A percentile compares a stretch with the other conserved stretches of the same genome.
Conservation (phyloP, 2,797 vertebrate species). For the Pteropus rufus region DNA sequence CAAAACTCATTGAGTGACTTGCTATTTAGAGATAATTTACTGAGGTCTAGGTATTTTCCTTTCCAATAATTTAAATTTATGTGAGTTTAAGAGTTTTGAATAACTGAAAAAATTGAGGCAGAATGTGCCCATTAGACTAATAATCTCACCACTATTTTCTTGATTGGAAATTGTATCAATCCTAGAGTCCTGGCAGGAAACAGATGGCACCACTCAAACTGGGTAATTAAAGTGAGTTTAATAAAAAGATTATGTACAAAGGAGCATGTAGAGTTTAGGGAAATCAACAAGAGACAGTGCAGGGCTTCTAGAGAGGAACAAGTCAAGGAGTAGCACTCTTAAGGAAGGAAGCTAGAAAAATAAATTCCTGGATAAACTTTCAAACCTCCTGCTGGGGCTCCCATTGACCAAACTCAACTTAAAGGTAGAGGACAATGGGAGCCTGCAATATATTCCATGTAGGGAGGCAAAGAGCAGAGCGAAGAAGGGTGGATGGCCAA, state of each 20-base stretch:
- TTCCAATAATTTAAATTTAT: slow-evolving; percentile 55
- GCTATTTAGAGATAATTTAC: slow-evolving; percentile 30
- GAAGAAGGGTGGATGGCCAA: background rate
- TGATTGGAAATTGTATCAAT: slow-evolving; percentile 56
- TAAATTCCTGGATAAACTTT: background rate
- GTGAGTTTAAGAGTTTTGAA: slow-evolving; percentile 1
- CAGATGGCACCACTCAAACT: slow-evolving; percentile 25
- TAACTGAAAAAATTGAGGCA: slow-evolving; percentile 2
- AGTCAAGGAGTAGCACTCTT: background rate
- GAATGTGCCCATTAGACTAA: slow-evolving; percentile 33
- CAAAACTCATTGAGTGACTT: slow-evolving; percentile 27
- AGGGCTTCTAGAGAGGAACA: background rate
- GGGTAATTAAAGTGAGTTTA: slow-evolving; percentile 36
- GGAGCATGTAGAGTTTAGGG: background rate
- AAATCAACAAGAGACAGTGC: background rate
- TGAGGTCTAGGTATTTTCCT: slow-evolving; percentile 37
- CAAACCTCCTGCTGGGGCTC: background rate
- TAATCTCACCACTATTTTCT: slow-evolving; percentile 56
- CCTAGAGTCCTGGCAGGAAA: slow-evolving; percentile 28
- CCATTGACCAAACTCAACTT: background rate
- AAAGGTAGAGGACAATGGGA: background rate
- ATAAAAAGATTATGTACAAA: slow-evolving; percentile 25
- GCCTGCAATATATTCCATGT: background rate
- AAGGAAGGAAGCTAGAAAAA: background rate
- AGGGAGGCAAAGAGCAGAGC: background rate